A percentile compares a stretch with the other conserved stretches of the same genome.
phyloP scores from a whole-genome alignment of 2,797 vertebrate genomes.

The Diplodus sargus region DNA sequence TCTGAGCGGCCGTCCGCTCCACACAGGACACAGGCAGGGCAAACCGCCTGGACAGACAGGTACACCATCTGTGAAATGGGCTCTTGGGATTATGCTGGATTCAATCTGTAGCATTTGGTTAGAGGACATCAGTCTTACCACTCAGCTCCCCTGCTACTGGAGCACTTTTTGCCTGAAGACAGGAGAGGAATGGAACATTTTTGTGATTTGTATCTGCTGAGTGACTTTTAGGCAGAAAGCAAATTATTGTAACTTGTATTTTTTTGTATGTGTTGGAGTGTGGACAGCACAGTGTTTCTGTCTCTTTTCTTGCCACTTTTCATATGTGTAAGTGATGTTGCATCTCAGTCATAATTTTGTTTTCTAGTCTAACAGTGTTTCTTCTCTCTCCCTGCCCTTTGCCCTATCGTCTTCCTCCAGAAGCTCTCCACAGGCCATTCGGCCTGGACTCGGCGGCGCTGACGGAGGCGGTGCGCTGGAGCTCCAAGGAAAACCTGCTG shows the following conservation, averaged over 20 bases:
- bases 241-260: too few relatives aligned
- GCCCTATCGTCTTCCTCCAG: constrained; percentile 75
- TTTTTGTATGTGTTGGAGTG: too few relatives aligned
- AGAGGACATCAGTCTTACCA: background rate
- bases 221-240: too few relatives aligned
- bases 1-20: constrained; percentile 73
- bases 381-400: constrained; percentile 24
- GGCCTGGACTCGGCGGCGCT: constrained; percentile 93
- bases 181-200: background rate
- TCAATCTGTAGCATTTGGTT: background rate
- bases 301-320: background rate
- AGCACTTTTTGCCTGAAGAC: background rate
- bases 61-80: constrained; percentile 56
- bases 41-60: constrained; percentile 70
- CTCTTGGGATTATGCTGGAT: background rate
- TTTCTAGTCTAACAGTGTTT: background rate
- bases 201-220: background rate
- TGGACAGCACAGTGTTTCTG: background rate
- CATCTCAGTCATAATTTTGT: constrained; percentile 3
- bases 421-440: constrained; percentile 95
- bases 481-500: constrained; percentile 98
- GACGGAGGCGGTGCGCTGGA: constrained; percentile 98
- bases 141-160: background rate
- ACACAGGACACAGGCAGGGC: constrained; percentile 66
- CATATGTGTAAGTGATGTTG: constrained; percentile 3